Percentiles rank a stretch among this genome's conserved stretches.
phyloP scores from a whole-genome alignment of 2,113 vertebrate genomes.

The Muntiacus muntjak region DNA sequence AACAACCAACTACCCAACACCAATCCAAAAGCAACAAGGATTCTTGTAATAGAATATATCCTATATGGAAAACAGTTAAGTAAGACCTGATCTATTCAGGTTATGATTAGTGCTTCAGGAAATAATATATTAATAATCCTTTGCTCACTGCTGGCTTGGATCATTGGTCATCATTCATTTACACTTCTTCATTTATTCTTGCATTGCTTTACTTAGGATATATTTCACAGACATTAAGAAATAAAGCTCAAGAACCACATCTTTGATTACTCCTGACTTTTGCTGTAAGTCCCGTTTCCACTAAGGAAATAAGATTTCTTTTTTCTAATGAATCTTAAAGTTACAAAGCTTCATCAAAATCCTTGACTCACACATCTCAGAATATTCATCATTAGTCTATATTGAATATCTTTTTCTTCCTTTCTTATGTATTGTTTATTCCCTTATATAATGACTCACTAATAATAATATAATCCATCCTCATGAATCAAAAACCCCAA shows the following conservation, averaged over 20 bases:
- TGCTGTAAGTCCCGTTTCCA: rapidly evolving
- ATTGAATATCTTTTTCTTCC: neutral
- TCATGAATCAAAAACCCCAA: neutral
- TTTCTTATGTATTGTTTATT: neutral
- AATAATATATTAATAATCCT: neutral
- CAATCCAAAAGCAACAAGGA: neutral
- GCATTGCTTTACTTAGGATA: neutral
- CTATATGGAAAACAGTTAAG: neutral
- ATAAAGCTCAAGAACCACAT: neutral
- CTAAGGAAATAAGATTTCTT: neutral
- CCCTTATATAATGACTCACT: neutral
- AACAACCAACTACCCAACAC: neutral
- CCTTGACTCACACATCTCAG: neutral
- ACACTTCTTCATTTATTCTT: neutral
- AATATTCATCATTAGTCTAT: neutral
- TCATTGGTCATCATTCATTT: no score
- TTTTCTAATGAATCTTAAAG: neutral
- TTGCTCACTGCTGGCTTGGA: neutral
- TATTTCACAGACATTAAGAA: neutral
- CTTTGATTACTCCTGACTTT: neutral
- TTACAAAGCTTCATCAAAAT: neutral
- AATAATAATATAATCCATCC: neutral
- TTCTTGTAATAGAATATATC: no score
- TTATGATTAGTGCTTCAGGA: neutral
- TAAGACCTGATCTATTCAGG: neutral